These are phyloP conservation scores for Nasonia vitripennis DNA, from an alignment of 1,140 invertebrate genomes.

Conservation along the genomic window DNA sequence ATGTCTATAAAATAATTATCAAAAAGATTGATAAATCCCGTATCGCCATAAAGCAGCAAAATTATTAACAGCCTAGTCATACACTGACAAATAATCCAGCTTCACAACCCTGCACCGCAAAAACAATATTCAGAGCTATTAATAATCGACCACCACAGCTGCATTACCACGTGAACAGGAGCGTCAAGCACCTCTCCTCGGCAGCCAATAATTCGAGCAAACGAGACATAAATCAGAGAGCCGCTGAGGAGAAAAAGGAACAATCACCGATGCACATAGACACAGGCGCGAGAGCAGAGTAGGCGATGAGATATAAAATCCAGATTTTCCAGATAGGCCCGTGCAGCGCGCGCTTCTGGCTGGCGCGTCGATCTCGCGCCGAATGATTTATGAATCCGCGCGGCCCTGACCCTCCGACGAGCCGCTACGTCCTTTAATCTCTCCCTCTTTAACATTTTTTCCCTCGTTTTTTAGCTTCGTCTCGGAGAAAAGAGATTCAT, in stretches of 20 bases:
- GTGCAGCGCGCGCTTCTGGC: neutral
- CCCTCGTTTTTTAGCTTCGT: neutral
- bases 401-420: constrained; percentile 30
- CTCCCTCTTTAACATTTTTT: constrained; percentile 7
- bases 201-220: constrained; percentile 14
- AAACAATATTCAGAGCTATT: too few relatives aligned
- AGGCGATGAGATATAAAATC: constrained; percentile 22
- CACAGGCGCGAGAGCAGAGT: too few relatives aligned
- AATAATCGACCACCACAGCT: too few relatives aligned
- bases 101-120: too few relatives aligned
- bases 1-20: too few relatives aligned
- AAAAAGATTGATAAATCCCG: too few relatives aligned
- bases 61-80: too few relatives aligned
- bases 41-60: too few relatives aligned
- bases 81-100: too few relatives aligned
- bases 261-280: neutral
- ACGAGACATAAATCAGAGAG: constrained; percentile 40
- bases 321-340: constrained; percentile 36
- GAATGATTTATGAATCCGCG: constrained; percentile 31
- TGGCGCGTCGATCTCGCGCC: constrained; percentile 27
- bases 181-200: too few relatives aligned
- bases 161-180: too few relatives aligned
- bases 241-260: neutral
- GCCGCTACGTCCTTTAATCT: constrained; percentile 18
- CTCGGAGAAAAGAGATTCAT: neutral